Conservation (phyloP, 2,888 invertebrate species). For the Aleiodes leptofemur region DNA sequence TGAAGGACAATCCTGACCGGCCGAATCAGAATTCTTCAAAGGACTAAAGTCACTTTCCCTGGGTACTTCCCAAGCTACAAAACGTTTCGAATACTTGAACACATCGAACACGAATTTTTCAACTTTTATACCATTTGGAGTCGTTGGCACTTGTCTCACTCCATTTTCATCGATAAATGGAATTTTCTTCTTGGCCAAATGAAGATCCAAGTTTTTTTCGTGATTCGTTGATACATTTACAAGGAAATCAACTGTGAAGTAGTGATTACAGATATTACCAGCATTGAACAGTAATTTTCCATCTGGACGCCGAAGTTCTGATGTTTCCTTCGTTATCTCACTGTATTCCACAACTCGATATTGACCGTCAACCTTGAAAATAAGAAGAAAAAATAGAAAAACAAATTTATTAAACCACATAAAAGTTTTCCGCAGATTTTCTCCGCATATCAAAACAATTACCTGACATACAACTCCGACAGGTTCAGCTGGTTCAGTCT, state of each 20-base stretch:
- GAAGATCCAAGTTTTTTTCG: constrained; percentile 88
- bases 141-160: constrained; percentile 83
- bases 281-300: constrained; percentile 93
- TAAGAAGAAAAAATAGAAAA: no score
- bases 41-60: constrained; percentile 97
- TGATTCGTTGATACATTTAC: constrained; percentile 82
- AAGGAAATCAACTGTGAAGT: constrained; percentile 93
- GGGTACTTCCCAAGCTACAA: constrained; percentile 94
- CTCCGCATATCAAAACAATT: constrained; percentile 30
- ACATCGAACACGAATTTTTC: constrained; percentile 99
- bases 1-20: constrained; percentile 92
- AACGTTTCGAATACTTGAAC: constrained; percentile 93
- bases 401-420: no score
- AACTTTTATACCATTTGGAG: constrained; percentile 97
- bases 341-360: constrained; percentile 98
- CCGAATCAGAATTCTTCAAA: constrained; percentile 93
- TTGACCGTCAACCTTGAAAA: constrained; percentile 83
- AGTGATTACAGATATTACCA: constrained; percentile 99
- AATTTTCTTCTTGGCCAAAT: constrained; percentile 98
- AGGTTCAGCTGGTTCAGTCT: constrained; percentile 92
- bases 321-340: constrained; percentile 92
- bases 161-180: constrained; percentile 87
- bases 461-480: constrained; percentile 94
- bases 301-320: constrained; percentile 85
- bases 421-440: no score